Percentiles rank a stretch among this genome's conserved stretches.
These are phyloP conservation scores for Calliphora vicina DNA, from an alignment of 1,140 invertebrate genomes.

Conservation along the genomic window DNA sequence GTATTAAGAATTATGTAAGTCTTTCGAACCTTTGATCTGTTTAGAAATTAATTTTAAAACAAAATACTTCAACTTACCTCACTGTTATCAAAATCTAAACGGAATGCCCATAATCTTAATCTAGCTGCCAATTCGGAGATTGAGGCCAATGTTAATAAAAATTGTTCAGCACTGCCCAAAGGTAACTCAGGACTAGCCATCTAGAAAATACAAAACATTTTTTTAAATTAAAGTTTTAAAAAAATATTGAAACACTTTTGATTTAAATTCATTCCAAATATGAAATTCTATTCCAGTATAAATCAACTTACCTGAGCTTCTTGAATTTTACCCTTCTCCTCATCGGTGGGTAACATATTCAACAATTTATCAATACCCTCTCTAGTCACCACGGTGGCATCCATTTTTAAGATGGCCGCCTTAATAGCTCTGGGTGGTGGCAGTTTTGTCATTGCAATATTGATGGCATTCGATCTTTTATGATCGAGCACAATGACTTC, in stretches of 20 bases:
- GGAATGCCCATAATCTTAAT: constrained; percentile 97
- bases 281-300: no score
- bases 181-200: constrained; percentile 90
- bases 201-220: constrained; percentile 34
- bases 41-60: no score
- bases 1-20: no score
- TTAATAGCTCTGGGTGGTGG: constrained; percentile 97
- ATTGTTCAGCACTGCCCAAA: constrained; percentile 97
- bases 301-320: constrained; percentile 77
- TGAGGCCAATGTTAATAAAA: constrained; percentile 92
- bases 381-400: constrained; percentile 96
- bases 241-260: no score
- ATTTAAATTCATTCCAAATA: no score
- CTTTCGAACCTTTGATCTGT: no score
- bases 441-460: constrained; percentile 99
- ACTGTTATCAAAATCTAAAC: constrained; percentile 95
- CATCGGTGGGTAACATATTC: constrained; percentile 96
- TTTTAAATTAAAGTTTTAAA: no score
- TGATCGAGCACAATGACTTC: constrained; percentile 96
- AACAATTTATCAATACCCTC: constrained; percentile 99
- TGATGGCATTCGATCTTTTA: constrained; percentile 98
- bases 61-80: constrained; percentile 83
- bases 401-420: constrained; percentile 99
- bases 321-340: constrained; percentile 95
- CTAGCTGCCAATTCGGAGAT: constrained; percentile 95